Conservation (phyloP, 2,888 invertebrate genomes). For the Dorcus parallelipipedus region DNA sequence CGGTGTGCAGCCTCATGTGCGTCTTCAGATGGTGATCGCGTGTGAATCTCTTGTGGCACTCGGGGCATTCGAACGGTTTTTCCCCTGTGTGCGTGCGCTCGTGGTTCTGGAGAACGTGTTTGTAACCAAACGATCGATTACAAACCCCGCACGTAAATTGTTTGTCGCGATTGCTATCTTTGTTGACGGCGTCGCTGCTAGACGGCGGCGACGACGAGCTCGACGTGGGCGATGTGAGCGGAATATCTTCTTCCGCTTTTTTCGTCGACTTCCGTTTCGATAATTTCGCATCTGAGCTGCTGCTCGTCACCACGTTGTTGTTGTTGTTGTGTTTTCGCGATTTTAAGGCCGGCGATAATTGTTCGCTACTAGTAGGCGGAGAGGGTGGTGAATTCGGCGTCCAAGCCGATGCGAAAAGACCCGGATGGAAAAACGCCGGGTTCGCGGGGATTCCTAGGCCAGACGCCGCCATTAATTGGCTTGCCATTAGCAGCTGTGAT, state of each 20-base stretch:
- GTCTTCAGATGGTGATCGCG: slow-evolving; percentile 92
- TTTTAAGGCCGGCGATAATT: slow-evolving; percentile 45
- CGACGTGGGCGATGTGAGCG: slow-evolving; percentile 56
- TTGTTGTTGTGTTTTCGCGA: slow-evolving; percentile 45
- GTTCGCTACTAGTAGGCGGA: slow-evolving; percentile 49
- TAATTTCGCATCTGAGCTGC: slow-evolving; percentile 47
- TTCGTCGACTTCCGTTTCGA: slow-evolving; percentile 37
- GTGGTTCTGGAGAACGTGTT: slow-evolving; percentile 91
- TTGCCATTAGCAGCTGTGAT: slow-evolving; percentile 52
- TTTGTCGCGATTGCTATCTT: slow-evolving; percentile 58
- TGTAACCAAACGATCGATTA: slow-evolving; percentile 87
- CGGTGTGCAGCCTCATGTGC: slow-evolving; percentile 88
- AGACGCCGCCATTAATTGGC: slow-evolving; percentile 56
- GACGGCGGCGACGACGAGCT: slow-evolving; percentile 56
- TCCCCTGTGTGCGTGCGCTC: slow-evolving; percentile 93
- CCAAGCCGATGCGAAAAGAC: slow-evolving; percentile 56
- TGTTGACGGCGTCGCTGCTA: slow-evolving; percentile 41
- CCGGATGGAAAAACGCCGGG: slow-evolving; percentile 62
- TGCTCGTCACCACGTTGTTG: slow-evolving; percentile 49
- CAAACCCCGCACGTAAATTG: slow-evolving; percentile 87
- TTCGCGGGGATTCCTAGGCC: slow-evolving; percentile 56
- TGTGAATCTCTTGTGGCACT: slow-evolving; percentile 88
- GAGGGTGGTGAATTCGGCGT: slow-evolving; percentile 50
- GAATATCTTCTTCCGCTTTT: slow-evolving; percentile 37
- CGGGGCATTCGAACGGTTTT: slow-evolving; percentile 89